Base-by-base conservation (phyloP, 1,140 invertebrate genomes). In the Phymastichus coffea region DNA sequence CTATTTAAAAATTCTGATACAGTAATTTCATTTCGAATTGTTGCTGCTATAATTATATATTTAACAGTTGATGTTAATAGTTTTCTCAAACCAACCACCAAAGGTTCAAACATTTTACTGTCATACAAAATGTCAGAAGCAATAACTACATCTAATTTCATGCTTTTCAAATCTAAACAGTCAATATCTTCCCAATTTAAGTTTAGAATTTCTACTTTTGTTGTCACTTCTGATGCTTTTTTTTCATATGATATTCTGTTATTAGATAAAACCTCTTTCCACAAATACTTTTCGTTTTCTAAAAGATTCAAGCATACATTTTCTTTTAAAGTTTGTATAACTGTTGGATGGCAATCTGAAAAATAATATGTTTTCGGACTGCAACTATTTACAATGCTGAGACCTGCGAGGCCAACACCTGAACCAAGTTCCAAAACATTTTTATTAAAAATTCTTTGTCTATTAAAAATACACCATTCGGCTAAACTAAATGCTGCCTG, bases 81-180 rank as follows among this genome's bases (percentile, higher is more conserved):
- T 25, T 47, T 51, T 57, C 73, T 74, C 28, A 85, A 64, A 47
- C 77, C 79, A 10, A 47, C 58, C 56, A 72, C 64, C 23, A 85
- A 69, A 15, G 63, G 51, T 33, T 66, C 20, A 69, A 84, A 84
- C 25, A 77, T 61, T 38, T 62, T 71, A 10, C 43, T 64, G 65
- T 85, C 82, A 60, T 83, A 85, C 4, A 84, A 65, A 57, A 85
- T 75, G 70, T 84, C 83, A 15, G 83, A 80, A 23, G 81, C 83
- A 57, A 85, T 68, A 44, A 84, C 68, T 33, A 80, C 25, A 59
- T 84, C 81, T 38, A 38, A 52, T 46, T 35, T 63, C 46, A 3
- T 47, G 47, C 38, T 67, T 49, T 59, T 38, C 37, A 57, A 60
- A 23, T 61, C 41, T 46, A 72, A 71, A 44, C 70, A 51, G 22